Evolutionary conservation across 2,113 vertebrate genomes (phyloP), one percentile per base, ranked within the genome.

Genomic region (Toxotes chatareus): DNA sequence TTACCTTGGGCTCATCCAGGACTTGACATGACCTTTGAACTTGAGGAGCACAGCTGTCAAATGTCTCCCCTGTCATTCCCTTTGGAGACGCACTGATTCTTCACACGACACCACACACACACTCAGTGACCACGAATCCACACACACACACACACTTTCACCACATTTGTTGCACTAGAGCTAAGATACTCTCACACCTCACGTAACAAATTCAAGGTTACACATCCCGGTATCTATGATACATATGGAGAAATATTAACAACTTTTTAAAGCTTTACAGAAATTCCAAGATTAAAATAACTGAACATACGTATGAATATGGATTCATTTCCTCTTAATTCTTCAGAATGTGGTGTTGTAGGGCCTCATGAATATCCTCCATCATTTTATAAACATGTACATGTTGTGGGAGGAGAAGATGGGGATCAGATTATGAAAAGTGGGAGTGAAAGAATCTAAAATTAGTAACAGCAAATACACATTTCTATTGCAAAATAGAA

Each of bases 1-100:
- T 93, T 93, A 94, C 92, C 94, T 93, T 91, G 89, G 85, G 85
- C 88, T 93, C 91, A 91, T 93, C 88, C 89, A 90, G 88, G 89
- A 93, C 91, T 89, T 92, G 93, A 93, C 93, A 92, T 85, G 92
- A 94, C 93, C 92, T 93, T 88, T 94, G 92, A 94, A 88, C 93
- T 85, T 46, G 72, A 87, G 89, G 91, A 90, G 89, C 90, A 68
- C 86, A 90, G 92, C 94, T 93, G 94, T 94, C 94, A 94, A 92
- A 94, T 88, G 92, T 94, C 89, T 93, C 87, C 82, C 80, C 74
- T 88, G 91, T 94, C 92, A 91, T 78, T 89, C 91, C 90, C 92
- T 90, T 91, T 72, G 44, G 88, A 92, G 88, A 85, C 67, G 31
- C 56, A 53, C 84, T 63, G 87, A 88, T 89, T 88, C 81, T 75